phyloP scores from a whole-genome alignment of 2,888 invertebrate species.

The Meandrusa payeni region DNA sequence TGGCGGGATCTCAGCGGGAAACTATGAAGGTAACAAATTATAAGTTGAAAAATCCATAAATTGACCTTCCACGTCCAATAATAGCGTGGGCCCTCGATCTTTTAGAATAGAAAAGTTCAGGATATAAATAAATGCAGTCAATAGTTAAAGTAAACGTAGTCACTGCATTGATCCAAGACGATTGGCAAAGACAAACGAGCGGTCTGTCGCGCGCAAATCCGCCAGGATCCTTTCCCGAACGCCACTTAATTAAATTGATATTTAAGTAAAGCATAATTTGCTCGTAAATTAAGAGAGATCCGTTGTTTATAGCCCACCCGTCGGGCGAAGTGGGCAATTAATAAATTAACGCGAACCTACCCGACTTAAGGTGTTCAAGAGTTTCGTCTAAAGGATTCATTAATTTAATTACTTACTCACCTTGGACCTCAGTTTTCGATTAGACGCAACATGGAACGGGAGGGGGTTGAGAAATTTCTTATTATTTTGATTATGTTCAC shows the following conservation, averaged over 20 bases:
- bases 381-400: constrained; percentile 64
- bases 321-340: constrained; percentile 72
- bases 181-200: constrained; percentile 69
- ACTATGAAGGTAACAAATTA: too few species aligned
- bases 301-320: constrained; percentile 67
- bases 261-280: constrained; percentile 80
- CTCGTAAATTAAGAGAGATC: constrained; percentile 79
- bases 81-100: too few species aligned
- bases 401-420: constrained; percentile 64
- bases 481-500: too few species aligned
- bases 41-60: too few species aligned
- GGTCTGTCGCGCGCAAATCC: constrained; percentile 51
- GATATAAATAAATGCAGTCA: constrained; percentile 12
- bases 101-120: too few species aligned
- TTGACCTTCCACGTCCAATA: too few species aligned
- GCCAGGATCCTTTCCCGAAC: constrained; percentile 59
- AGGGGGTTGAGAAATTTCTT: constrained; percentile 1
- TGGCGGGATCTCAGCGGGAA: too few species aligned
- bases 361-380: constrained; percentile 66
- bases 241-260: constrained; percentile 80
- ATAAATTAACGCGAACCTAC: constrained; percentile 75
- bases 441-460: constrained; percentile 20
- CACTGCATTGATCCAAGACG: constrained; percentile 36
- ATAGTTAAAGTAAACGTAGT: constrained; percentile 7
- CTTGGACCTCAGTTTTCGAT: constrained; percentile 31